Conservation (phyloP, 37 sponge, comb jelly and placozoan species). For the Hormiphora californensis region DNA sequence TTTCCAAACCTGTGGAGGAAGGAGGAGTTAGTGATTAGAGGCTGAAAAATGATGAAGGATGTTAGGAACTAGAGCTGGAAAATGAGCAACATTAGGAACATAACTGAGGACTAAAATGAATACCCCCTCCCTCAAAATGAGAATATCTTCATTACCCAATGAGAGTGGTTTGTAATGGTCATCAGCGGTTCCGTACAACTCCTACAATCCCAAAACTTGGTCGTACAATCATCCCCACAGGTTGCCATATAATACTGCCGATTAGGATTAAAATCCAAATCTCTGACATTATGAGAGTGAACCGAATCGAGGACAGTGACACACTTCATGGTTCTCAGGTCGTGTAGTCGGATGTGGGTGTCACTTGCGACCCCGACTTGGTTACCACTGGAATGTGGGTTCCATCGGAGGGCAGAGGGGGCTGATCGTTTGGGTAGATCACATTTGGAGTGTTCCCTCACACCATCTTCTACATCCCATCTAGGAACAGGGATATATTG, state of each 20-base stretch:
- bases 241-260: conserved; percentile 79
- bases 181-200: conserved; percentile 68
- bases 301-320: conserved; percentile 17
- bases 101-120: background rate
- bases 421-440: conserved; percentile 14
- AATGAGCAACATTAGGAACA: background rate
- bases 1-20: conserved; percentile 74
- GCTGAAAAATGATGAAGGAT: background rate
- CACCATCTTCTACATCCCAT: conserved; percentile 17
- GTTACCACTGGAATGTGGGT: conserved; percentile 36
- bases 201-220: conserved; percentile 89
- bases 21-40: background rate
- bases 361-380: conserved; percentile 41
- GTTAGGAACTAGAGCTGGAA: background rate
- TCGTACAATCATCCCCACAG: conserved; percentile 92
- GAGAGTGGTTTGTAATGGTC: conserved; percentile 79
- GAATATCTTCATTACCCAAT: conserved; percentile 62
- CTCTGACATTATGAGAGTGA: conserved; percentile 2
- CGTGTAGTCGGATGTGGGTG: conserved; percentile 39
- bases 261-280: conserved; percentile 91
- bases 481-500: too few species aligned
- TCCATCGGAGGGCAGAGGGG: conserved; percentile 26
- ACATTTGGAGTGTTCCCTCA: conserved; percentile 35
- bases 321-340: conserved; percentile 42
- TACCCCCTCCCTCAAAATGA: background rate